These are phyloP conservation scores for Gymnopithys bicolor DNA, from an alignment of 2,797 vertebrate genomes.

Conservation along the genomic window DNA sequence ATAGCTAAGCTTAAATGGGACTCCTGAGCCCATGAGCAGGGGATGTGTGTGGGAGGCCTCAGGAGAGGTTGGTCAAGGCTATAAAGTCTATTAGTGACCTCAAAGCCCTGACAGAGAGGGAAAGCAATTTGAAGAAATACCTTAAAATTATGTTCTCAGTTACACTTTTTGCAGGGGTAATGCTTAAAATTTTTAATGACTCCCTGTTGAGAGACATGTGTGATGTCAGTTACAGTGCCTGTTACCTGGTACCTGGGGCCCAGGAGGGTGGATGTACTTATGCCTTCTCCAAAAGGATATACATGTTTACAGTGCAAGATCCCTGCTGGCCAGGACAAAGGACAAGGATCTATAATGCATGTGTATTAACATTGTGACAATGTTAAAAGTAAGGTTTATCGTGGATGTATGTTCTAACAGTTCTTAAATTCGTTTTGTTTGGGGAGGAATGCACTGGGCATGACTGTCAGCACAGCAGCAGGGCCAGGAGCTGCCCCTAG, in stretches of 20 bases:
- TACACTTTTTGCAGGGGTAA: not conserved
- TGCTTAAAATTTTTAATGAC: not conserved
- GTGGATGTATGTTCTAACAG: not conserved
- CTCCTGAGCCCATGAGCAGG: not conserved
- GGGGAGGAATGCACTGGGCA: fast-evolving
- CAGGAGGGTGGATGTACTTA: fast-evolving
- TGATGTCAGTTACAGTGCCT: not conserved
- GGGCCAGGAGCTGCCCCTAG: fast-evolving
- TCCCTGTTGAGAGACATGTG: fast-evolving
- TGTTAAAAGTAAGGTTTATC: not conserved
- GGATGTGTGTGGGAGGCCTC: fast-evolving
- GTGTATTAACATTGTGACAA: not conserved
- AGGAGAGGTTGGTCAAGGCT: not conserved
- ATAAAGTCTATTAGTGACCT: not conserved
- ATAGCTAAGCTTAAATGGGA: not conserved
- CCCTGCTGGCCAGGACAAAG: not conserved
- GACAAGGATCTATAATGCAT: not conserved
- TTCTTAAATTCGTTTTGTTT: not conserved
- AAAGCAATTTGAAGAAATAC: not conserved
- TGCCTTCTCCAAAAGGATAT: fast-evolving
- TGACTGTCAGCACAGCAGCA: fast-evolving
- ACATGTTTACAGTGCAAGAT: not conserved
- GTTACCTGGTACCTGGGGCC: not conserved
- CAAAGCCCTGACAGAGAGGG: not conserved
- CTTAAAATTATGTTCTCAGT: not conserved